Conservation (phyloP, 1,140 invertebrate species). For the Aphaenogaster floridana region DNA sequence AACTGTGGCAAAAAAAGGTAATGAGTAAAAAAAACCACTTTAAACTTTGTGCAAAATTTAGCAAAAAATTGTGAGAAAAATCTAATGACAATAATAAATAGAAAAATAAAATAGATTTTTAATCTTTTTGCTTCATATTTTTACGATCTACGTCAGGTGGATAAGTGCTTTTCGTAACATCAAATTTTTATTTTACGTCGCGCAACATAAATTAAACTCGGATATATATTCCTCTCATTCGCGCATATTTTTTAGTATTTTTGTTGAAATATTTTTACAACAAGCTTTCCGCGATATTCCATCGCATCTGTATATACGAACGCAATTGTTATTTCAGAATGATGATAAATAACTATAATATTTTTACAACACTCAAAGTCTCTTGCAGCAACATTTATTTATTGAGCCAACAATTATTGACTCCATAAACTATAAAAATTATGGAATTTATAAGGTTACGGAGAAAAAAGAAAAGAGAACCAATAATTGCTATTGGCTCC, state of each 20-base stretch:
- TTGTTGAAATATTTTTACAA: neutral
- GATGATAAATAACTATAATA: neutral
- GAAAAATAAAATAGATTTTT: constrained; percentile 20
- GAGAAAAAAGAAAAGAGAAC: neutral
- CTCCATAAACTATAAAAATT: neutral
- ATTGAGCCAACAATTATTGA: neutral
- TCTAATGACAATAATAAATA: neutral
- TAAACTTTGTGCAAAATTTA: neutral
- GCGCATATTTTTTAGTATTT: neutral
- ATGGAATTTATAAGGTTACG: neutral
- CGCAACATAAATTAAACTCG: constrained; percentile 31
- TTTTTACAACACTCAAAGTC: neutral
- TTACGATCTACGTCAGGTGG: neutral
- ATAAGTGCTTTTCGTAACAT: constrained; percentile 24
- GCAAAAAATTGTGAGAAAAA: neutral
- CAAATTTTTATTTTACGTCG: constrained; percentile 23
- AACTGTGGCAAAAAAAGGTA: constrained; percentile 1
- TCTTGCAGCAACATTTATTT: neutral
- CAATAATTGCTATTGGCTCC: neutral
- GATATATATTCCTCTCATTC: constrained; percentile 17
- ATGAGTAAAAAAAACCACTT: neutral
- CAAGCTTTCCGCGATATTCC: neutral
- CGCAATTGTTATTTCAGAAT: neutral
- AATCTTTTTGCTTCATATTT: constrained; percentile 23
- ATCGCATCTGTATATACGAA: neutral